Evolutionary conservation across 2,888 invertebrate genomes (phyloP).

Genomic region (Liopterus haemorrhoidalis): DNA sequence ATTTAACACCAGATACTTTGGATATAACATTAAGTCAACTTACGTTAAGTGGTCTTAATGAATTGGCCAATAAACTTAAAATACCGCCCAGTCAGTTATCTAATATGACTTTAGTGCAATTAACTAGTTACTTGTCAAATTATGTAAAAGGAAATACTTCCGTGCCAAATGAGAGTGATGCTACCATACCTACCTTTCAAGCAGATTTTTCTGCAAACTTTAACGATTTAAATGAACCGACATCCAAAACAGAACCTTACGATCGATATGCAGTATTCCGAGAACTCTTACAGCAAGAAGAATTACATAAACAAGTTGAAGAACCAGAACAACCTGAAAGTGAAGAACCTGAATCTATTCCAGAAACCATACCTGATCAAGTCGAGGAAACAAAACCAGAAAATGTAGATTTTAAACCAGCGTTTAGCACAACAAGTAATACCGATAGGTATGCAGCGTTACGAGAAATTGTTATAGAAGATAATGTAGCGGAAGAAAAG

Average conservation of each 20-base stretch:
- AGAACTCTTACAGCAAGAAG: conserved; percentile 73
- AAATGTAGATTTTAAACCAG: conserved; percentile 14
- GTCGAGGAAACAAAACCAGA: conserved; percentile 10
- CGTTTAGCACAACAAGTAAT: conserved; percentile 12
- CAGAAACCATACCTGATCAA: neutral
- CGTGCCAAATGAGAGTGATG: conserved; percentile 43
- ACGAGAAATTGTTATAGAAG: conserved; percentile 61
- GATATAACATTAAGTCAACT: conserved; percentile 80
- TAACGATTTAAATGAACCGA: conserved; percentile 50
- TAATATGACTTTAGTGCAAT: conserved; percentile 79
- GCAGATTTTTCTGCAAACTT: conserved; percentile 64
- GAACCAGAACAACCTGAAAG: conserved; percentile 15
- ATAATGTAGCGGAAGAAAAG: conserved; percentile 43
- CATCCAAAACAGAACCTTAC: conserved; percentile 44
- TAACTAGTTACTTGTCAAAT: conserved; percentile 71
- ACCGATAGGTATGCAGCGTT: conserved; percentile 62
- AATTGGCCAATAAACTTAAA: conserved; percentile 67
- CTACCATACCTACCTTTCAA: conserved; percentile 56
- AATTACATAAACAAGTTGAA: conserved; percentile 49
- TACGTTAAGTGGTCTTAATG: conserved; percentile 74
- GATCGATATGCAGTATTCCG: conserved; percentile 85
- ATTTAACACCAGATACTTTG: conserved; percentile 45
- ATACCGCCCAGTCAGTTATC: conserved; percentile 74
- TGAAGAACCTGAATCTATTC: conserved; percentile 18
- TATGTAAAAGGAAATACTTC: conserved; percentile 46